A percentile compares a stretch with the other conserved stretches of the same genome.
Evolutionary conservation across 2,888 invertebrate species (phyloP).

Genomic region (Sphaerophoria rueppellii): DNA sequence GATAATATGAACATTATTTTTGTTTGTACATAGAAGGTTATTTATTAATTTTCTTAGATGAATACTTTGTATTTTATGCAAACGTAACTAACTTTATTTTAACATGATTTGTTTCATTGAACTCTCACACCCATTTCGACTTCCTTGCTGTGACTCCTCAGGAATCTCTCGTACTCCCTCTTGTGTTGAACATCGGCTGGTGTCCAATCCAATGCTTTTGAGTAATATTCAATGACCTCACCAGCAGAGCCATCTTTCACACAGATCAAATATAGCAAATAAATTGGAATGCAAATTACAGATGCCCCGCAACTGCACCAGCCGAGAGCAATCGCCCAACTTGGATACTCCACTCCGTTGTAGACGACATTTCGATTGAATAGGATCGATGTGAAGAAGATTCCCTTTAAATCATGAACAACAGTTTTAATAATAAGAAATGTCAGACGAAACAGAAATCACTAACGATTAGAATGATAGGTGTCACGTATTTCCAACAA

Average conservation of each 20-base stretch:
- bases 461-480: slow-evolving; percentile 86
- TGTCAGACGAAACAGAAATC: slow-evolving; percentile 7
- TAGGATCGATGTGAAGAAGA: slow-evolving; percentile 85
- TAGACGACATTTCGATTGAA: slow-evolving; percentile 85
- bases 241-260: slow-evolving; percentile 78
- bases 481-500: slow-evolving; percentile 89
- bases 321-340: slow-evolving; percentile 85
- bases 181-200: slow-evolving; percentile 82
- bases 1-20: no score
- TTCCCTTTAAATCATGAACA: slow-evolving; percentile 83
- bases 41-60: no score
- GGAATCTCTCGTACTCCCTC: slow-evolving; percentile 75
- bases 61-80: no score
- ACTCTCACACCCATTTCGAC: slow-evolving; percentile 64
- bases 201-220: slow-evolving; percentile 84
- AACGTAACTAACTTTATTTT: no score
- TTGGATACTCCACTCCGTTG: slow-evolving; percentile 82
- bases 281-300: slow-evolving; percentile 89
- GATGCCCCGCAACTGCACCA: slow-evolving; percentile 88
- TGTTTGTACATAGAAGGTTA: no score
- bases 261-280: slow-evolving; percentile 84
- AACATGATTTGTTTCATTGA: slow-evolving; percentile 1
- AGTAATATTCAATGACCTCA: slow-evolving; percentile 79
- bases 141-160: slow-evolving; percentile 60
- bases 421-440: not conserved